Base-by-base conservation (phyloP, 2,888 invertebrate genomes). In the Thera obeliscata region DNA sequence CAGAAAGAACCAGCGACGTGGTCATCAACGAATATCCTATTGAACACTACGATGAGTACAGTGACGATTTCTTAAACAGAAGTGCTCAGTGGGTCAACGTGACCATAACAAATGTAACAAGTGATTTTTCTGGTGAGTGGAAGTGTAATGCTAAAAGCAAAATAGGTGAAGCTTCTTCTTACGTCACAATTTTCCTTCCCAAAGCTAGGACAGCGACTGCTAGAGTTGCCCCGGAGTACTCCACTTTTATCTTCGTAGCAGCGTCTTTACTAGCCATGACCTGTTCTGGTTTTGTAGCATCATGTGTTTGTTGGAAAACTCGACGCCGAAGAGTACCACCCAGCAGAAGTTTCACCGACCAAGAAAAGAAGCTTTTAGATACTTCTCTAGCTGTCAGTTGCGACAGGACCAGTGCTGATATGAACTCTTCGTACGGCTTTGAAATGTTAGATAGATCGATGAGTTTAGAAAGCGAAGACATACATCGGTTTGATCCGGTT, bases 321-420 rank as follows among this genome's bases (percentile, higher is more conserved):
- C 94, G 96, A 66, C 97, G 97, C 79, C 95, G 96, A 56, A 97
- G 97, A 86, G 95, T 96, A 1, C 93, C 94, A 5, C 91, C 94
- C 0, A 94, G 94, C 67, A 93, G 94, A 75, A 97, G 97, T 83
- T 97, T 97, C 82, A 97, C 96, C 58, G 98, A 98, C 81, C 98
- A 98, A 90, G 97, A 98, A 82, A 97, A 98, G 87, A 97, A 97
- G 81, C 92, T 98, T 66, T 91, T 98, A 71, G 97, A 97, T 77
- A 95, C 97, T 22, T 97, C 97, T 88, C 62, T 95, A 91, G 87
- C 93, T 52, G 87, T 91, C 65, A 96, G 96, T 79, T 95, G 95
- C 77, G 95, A 95, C 75, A 94, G 95, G 73, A 94, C 95, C 46
- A 96, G 96, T 79, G 94, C 95, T 49, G 96, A 95, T 66, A 87